phyloP scores from a whole-genome alignment of 2,797 vertebrate genomes.

The Hypotaenidia philippensis region DNA sequence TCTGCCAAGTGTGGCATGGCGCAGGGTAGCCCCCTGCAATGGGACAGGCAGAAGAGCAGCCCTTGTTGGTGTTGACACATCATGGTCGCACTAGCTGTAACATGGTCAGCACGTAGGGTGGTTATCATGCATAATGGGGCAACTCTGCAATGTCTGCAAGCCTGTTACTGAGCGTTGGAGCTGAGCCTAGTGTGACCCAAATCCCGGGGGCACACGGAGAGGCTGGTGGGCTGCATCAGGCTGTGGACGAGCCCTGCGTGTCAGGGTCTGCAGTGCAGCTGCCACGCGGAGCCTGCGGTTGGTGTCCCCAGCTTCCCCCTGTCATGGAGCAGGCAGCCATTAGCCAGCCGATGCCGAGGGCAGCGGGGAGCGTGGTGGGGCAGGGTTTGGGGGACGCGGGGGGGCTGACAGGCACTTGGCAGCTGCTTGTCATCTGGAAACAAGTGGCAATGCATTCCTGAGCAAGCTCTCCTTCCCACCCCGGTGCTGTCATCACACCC shows the following conservation, averaged over 20 bases:
- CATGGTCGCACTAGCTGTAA: rapidly evolving
- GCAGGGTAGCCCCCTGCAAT: not conserved
- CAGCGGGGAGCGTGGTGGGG: not conserved
- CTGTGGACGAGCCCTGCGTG: not conserved
- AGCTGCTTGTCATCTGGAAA: not conserved
- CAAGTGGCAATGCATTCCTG: not conserved
- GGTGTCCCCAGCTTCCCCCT: not conserved
- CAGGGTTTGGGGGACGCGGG: not conserved
- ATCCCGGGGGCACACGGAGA: not conserved
- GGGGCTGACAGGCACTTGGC: not conserved
- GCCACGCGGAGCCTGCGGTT: not conserved
- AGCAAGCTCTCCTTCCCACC: not conserved
- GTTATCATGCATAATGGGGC: rapidly evolving
- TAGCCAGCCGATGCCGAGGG: not conserved
- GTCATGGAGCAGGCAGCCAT: not conserved
- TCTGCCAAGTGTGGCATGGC: rapidly evolving
- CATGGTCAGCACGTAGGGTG: rapidly evolving
- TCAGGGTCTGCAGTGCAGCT: not conserved
- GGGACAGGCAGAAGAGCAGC: not conserved
- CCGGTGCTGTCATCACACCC: not conserved
- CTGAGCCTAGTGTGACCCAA: not conserved
- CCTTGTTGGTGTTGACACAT: rapidly evolving
- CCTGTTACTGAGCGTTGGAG: rapidly evolving
- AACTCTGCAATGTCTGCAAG: not conserved
- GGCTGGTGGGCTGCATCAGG: not conserved